phyloP scores from a whole-genome alignment of 2,797 vertebrate species.

The Macrochelys suwanniensis region DNA sequence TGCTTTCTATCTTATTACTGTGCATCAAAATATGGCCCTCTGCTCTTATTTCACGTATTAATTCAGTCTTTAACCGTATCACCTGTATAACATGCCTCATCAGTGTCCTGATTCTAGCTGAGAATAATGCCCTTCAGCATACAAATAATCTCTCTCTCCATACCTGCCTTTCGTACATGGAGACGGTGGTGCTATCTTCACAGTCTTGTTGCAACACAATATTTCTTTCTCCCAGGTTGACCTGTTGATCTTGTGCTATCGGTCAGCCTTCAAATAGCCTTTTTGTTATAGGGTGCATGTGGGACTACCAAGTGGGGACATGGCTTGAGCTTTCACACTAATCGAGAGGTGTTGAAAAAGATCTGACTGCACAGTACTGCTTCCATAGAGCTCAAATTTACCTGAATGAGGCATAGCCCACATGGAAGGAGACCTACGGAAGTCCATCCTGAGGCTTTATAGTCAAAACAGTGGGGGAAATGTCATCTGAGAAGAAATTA shows the following conservation, averaged over 20 bases:
- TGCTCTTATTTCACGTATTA: background rate
- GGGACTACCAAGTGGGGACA: background rate
- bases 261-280: background rate
- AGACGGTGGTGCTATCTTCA: background rate
- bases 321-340: background rate
- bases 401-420: background rate
- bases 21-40: background rate
- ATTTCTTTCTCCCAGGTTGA: background rate
- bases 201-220: background rate
- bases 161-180: background rate
- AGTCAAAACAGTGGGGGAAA: too few species aligned
- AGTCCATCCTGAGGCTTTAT: fast-evolving
- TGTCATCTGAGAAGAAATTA: background rate
- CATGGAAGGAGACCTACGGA: background rate
- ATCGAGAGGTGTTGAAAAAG: background rate
- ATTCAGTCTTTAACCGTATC: background rate
- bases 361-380: fast-evolving
- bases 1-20: background rate
- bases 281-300: background rate
- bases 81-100: background rate
- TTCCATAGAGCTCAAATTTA: background rate
- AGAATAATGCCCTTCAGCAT: background rate
- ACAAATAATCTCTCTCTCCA: background rate
- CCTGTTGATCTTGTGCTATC: background rate
- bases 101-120: background rate